Conservation (phyloP, 23 tunicate genomes). For the Clavelina lepadiformis region DNA sequence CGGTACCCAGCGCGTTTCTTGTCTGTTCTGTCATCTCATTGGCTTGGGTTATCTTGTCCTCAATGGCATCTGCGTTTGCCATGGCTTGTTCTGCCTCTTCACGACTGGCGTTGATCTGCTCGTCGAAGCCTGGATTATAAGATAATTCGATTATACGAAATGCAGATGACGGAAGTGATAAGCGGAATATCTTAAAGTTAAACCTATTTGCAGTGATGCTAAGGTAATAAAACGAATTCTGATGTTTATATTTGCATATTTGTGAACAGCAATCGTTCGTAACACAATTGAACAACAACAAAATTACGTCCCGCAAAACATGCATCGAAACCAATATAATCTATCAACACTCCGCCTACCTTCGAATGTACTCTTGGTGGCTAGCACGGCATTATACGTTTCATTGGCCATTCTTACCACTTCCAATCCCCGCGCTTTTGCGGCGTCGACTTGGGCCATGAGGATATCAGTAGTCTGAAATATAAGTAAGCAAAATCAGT, state of each 20-base stretch:
- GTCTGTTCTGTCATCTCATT: conserved; percentile 53
- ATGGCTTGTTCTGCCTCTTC: conserved; percentile 49
- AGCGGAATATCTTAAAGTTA: background rate
- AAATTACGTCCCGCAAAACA: too few relatives aligned
- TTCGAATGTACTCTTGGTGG: conserved; percentile 38
- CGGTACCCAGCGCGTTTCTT: conserved; percentile 43
- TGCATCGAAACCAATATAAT: too few relatives aligned
- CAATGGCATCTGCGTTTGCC: conserved; percentile 34
- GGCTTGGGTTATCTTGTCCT: conserved; percentile 57
- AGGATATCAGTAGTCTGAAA: conserved; percentile 69
- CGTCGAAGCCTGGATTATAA: conserved; percentile 54
- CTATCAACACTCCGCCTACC: too few relatives aligned
- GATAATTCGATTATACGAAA: background rate
- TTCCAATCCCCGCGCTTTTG: conserved; percentile 22
- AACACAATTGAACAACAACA: too few relatives aligned
- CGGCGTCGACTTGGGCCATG: conserved; percentile 67
- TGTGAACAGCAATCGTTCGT: too few relatives aligned
- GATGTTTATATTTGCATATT: too few relatives aligned
- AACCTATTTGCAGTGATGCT: background rate
- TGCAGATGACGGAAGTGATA: background rate
- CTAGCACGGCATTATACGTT: conserved; percentile 47
- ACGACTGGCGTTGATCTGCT: conserved; percentile 47
- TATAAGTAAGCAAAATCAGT: too few relatives aligned
- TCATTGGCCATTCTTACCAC: conserved; percentile 58
- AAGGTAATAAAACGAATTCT: background rate